Conservation (phyloP, 2,113 vertebrate genomes). For the Aegypius monachus region DNA sequence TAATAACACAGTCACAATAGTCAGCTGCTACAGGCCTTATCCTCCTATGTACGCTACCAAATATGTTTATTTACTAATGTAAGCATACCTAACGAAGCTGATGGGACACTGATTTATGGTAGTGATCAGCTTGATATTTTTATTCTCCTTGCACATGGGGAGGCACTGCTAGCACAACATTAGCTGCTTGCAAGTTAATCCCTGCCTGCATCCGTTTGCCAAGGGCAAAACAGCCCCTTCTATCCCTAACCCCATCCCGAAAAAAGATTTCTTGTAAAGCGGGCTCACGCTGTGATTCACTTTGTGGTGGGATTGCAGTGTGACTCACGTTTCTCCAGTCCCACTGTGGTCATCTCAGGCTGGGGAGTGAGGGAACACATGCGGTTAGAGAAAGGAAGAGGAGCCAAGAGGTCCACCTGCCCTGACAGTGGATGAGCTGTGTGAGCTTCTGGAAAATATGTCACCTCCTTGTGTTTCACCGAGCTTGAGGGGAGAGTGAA, state of each 20-base stretch:
- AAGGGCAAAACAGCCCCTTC: neutral
- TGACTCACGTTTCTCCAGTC: neutral
- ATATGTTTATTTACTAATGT: neutral
- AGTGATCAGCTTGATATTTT: neutral
- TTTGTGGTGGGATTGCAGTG: neutral
- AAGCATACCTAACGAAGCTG: neutral
- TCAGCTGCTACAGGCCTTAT: neutral
- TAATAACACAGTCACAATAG: neutral
- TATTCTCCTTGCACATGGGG: neutral
- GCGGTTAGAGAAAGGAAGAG: neutral
- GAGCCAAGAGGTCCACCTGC: neutral
- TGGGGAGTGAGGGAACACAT: neutral
- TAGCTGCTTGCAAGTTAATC: neutral
- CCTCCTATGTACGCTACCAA: rapidly evolving
- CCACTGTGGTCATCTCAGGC: neutral
- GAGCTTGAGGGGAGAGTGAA: neutral
- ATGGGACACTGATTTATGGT: neutral
- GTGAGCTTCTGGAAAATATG: neutral
- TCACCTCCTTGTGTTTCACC: neutral
- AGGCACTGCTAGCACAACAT: neutral
- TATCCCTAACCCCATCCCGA: neutral
- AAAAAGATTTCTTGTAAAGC: neutral
- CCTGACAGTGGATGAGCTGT: neutral
- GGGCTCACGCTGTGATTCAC: neutral
- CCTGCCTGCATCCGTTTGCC: neutral